These are phyloP conservation scores for Entomobrya multifasciata DNA, from an alignment of 2,888 invertebrate genomes.

Conservation along the genomic window DNA sequence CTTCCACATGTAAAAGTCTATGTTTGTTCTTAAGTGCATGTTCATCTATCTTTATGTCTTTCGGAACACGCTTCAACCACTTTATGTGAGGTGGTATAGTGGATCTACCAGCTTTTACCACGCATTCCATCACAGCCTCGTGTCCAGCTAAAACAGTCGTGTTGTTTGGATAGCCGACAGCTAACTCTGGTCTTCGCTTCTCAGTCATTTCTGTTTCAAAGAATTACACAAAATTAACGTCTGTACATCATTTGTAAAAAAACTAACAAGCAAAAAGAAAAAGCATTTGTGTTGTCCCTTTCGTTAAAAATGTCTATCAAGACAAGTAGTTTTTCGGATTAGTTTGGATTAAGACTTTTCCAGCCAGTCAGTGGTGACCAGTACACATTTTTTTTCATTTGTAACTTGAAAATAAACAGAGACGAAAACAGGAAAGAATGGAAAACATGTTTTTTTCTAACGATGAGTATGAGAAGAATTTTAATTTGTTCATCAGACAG, in stretches of 20 bases:
- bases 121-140: slow-evolving; percentile 79
- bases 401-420: not conserved
- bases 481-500: slow-evolving; percentile 27
- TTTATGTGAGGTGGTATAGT: slow-evolving; percentile 79
- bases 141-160: slow-evolving; percentile 77
- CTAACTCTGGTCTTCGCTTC: slow-evolving; percentile 77
- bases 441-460: slow-evolving; percentile 39
- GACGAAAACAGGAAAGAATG: slow-evolving; percentile 25
- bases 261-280: not conserved
- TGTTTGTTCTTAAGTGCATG: slow-evolving; percentile 75
- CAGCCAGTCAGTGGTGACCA: not conserved
- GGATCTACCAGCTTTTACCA: slow-evolving; percentile 76
- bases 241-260: slow-evolving; percentile 54
- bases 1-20: slow-evolving; percentile 77
- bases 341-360: slow-evolving; percentile 32
- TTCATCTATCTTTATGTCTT: slow-evolving; percentile 70
- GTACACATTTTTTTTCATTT: not conserved
- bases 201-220: slow-evolving; percentile 76
- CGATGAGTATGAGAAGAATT: slow-evolving; percentile 59
- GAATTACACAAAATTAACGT: slow-evolving; percentile 34
- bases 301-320: slow-evolving; percentile 11
- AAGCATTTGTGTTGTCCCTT: slow-evolving; percentile 44
- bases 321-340: slow-evolving; percentile 44
- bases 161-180: slow-evolving; percentile 77
- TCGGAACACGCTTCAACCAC: slow-evolving; percentile 79